Base-by-base conservation (phyloP, 1,140 invertebrate species). In the Caenorhabditis brenneri region DNA sequence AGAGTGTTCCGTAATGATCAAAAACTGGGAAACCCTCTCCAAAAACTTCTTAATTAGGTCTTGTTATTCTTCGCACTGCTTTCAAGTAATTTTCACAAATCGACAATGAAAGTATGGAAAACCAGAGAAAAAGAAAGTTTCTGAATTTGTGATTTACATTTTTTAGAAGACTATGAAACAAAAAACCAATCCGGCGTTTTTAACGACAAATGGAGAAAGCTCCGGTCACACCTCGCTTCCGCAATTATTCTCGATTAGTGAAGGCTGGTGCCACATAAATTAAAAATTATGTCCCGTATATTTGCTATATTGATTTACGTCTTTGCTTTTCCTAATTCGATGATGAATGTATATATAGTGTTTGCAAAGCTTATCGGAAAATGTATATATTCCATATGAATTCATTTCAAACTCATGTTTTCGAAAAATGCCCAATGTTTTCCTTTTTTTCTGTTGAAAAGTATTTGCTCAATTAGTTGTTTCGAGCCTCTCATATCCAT, bases 231-330 rank as follows among this genome's bases (percentile, higher is more conserved):
- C 65, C 33, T 74, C 65, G 33, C 24, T 74, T 74, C 65, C 65
- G 65, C 36, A 74, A 74, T 74, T 74, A 74, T 74, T 74, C 65
- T 74, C 65, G 65, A 74, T 74, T 74, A 74, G 65, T 27, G 36
- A 6, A 1, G 22, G 24, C 4, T 2, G 12, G 19, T 74, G 65
- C 36, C 65, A 74, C 65, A 74, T 74, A 74, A 74, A 74, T 74
- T 74, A 19, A 74, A 74, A 74, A 74, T 74, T 74, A 42, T 42
- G 6, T 46, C 65, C 65, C 65, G 65, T 74, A 74, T 74, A 74
- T 74, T 74, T 74, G 65, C 65, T 24, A 36, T 74, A 74, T 74
- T 74, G 65, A 74, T 74, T 42, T n/a, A 74, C 42, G 31, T 31
- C 39, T 60, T 60, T 27, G 27, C 12, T 31, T 83, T 48, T 36